Conservation (phyloP, 2,888 invertebrate genomes). For the Conomelus anceps region DNA sequence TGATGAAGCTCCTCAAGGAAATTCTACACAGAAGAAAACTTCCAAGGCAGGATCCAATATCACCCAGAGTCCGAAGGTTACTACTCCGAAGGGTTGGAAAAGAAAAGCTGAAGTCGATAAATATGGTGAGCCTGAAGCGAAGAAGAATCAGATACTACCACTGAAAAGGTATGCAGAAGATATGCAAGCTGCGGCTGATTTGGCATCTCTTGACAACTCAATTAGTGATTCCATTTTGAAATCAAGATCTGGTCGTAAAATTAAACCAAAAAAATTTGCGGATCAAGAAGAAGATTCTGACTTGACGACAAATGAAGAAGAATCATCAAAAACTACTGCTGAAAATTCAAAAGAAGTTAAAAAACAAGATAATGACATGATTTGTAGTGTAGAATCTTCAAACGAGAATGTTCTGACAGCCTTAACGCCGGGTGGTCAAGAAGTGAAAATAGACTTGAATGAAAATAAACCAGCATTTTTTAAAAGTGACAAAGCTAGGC, state of each 20-base stretch:
- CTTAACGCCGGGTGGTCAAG: slow-evolving; percentile 21
- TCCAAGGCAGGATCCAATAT: slow-evolving; percentile 24
- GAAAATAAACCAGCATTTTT: slow-evolving; percentile 39
- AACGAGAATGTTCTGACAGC: slow-evolving; percentile 16
- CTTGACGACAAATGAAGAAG: slow-evolving; percentile 18
- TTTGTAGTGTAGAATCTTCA: slow-evolving; percentile 17
- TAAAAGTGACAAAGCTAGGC: slow-evolving; percentile 51
- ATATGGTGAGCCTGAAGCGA: slow-evolving; percentile 10
- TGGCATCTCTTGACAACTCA: not conserved
- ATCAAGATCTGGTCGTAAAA: slow-evolving; percentile 54
- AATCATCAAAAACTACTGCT: not conserved
- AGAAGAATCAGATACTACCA: not conserved
- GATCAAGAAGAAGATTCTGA: slow-evolving; percentile 35
- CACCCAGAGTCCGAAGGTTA: slow-evolving; percentile 15
- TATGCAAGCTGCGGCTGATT: slow-evolving; percentile 8
- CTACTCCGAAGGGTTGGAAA: not conserved
- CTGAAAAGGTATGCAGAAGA: slow-evolving; percentile 7
- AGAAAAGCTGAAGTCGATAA: slow-evolving; percentile 8
- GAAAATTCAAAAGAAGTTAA: slow-evolving; percentile 24
- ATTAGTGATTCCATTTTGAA: slow-evolving; percentile 17
- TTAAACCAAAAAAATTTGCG: slow-evolving; percentile 53
- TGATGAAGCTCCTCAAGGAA: slow-evolving; percentile 38
- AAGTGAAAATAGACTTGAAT: slow-evolving; percentile 22
- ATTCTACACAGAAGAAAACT: slow-evolving; percentile 22
- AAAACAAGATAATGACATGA: slow-evolving; percentile 10